Base-by-base conservation (phyloP, 2,113 vertebrate species). In the Macquaria australasica region DNA sequence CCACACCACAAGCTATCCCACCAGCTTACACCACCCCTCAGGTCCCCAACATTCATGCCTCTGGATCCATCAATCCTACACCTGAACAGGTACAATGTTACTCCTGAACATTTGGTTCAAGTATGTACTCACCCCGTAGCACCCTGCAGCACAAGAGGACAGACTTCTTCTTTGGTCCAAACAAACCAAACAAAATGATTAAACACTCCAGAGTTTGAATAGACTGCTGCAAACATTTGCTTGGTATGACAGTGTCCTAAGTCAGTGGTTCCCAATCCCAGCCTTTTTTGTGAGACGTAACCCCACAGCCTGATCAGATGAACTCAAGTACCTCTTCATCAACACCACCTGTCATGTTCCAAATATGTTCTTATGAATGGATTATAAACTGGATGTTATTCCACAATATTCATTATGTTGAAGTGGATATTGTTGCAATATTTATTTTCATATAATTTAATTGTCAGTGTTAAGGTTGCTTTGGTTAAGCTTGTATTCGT, bases 21-120 rank as follows among this genome's bases (percentile, higher is more conserved):
- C 96, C 92, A 93, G 95, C 11, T 95, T 0, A 91, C 90, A 91
- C 94, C 7, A 60, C 94, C 63, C 95, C 91, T 74, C 92, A 90
- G 93, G 95, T 96, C 82, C 96, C 97, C 1, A 94, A 94, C 85
- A 86, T 97, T 85, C 96, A 91, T 1, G 91, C 97, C 55, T 93
- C 96, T 58, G 97, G 97, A 85, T 94, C 97, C 87, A 97, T 99
- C 94, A 98, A 96, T 77, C 97, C 98, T 84, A 98, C 96, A 76
- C 95, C 97, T 4, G 98, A 99, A 93, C 98, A 99, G 98, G 98
- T 99, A 96, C 21, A 12, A 1, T 28, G 1, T 21, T 16, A 5
- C 18, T 70, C 41, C 14, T 16, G 11, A 50, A n/a, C 28, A 51
- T 41, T 8, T 4, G 14, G 39, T 50, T 60, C 28, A 50, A 5